Conservation (phyloP, 2,888 invertebrate genomes). For the Serripes groenlandicus region DNA sequence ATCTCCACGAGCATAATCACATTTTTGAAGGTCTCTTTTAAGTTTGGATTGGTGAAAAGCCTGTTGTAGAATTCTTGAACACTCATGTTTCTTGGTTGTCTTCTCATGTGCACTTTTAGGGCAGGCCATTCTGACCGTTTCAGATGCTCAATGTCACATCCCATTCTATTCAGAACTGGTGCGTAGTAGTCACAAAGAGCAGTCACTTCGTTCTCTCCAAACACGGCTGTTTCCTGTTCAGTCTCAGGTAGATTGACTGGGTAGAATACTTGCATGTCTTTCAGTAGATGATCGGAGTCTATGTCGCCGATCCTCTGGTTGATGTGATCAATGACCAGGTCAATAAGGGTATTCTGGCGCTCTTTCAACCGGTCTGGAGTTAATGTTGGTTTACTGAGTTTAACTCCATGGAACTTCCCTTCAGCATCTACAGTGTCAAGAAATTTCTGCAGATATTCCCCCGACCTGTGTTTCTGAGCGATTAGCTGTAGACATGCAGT, state of each 20-base stretch:
- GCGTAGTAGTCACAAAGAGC: conserved; percentile 36
- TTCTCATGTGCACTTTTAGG: conserved; percentile 28
- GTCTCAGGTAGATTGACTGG: conserved; percentile 53
- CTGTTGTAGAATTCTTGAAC: conserved; percentile 21
- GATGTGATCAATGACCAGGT: conserved; percentile 47
- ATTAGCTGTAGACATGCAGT: conserved; percentile 52
- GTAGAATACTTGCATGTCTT: conserved; percentile 59
- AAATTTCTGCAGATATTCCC: conserved; percentile 37
- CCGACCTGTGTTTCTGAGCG: conserved; percentile 41
- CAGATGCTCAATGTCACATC: conserved; percentile 33
- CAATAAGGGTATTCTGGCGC: conserved; percentile 34
- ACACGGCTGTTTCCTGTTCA: conserved; percentile 25
- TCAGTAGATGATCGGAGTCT: conserved; percentile 38
- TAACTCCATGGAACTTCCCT: conserved; percentile 21
- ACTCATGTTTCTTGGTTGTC: conserved; percentile 14
- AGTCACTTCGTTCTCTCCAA: conserved; percentile 17
- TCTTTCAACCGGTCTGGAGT: conserved; percentile 25
- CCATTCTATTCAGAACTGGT: conserved; percentile 31
- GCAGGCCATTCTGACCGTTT: conserved; percentile 45
- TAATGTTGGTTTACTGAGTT: conserved; percentile 26
- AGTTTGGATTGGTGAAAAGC: conserved; percentile 27
- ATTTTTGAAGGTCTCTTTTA: conserved; percentile 24
- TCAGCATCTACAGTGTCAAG: conserved; percentile 36
- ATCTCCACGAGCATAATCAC: conserved; percentile 48
- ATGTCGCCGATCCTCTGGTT: conserved; percentile 47